These are phyloP conservation scores for Podarcis muralis DNA, from an alignment of 2,113 vertebrate genomes.

Conservation along the genomic window DNA sequence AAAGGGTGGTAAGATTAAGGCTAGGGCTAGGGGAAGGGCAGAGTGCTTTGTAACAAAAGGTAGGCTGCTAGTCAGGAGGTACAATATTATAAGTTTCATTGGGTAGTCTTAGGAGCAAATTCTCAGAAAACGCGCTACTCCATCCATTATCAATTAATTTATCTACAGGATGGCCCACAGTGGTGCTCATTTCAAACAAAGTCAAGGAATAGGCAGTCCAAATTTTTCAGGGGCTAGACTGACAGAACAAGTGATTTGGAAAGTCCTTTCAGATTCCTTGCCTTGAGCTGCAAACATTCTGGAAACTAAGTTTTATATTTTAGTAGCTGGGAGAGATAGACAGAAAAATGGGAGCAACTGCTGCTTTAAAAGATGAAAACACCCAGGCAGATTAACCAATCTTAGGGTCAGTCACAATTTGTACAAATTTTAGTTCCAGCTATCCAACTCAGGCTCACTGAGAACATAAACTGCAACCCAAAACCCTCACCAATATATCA, in stretches of 20 bases:
- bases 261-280: neutral
- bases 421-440: neutral
- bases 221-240: neutral
- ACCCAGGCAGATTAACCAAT: neutral
- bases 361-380: neutral
- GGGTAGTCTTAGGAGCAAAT: no score
- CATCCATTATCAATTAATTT: neutral
- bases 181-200: neutral
- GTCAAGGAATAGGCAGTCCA: neutral
- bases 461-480: neutral
- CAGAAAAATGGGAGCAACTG: neutral
- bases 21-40: no score
- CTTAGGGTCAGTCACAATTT: neutral
- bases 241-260: neutral
- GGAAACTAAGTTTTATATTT: neutral
- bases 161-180: neutral
- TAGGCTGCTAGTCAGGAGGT: no score
- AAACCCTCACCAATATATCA: neutral
- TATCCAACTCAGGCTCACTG: neutral
- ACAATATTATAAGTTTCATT: no score
- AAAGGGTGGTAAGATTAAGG: no score
- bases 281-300: neutral
- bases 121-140: neutral
- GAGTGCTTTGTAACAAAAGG: no score
- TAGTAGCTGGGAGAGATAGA: neutral